phyloP scores from a whole-genome alignment of 2,888 invertebrate species.

The Tolmerus cingulatus region DNA sequence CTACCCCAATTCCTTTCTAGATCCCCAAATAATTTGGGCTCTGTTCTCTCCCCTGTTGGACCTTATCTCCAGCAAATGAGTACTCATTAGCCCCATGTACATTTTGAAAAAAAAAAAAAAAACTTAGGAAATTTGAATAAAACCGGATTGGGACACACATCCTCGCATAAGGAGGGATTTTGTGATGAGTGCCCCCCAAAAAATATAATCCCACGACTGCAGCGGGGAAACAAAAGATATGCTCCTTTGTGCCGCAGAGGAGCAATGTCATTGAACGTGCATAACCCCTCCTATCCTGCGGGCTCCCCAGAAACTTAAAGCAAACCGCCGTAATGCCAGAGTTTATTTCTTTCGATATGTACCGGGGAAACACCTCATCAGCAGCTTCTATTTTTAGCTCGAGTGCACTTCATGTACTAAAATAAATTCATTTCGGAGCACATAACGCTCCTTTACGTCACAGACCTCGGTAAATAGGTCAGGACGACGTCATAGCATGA shows the following conservation, averaged over 20 bases:
- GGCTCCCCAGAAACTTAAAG: neutral
- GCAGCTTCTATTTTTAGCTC: conserved; percentile 37
- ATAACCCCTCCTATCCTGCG: neutral
- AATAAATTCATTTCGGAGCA: conserved; percentile 6
- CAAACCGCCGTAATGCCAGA: conserved; percentile 6
- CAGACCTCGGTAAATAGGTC: conserved; percentile 44
- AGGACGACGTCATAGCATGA: conserved; percentile 49
- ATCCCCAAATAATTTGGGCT: neutral
- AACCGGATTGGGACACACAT: neutral
- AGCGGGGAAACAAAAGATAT: neutral
- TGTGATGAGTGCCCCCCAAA: neutral
- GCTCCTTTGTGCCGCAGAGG: conserved; percentile 6
- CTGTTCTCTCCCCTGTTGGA: neutral
- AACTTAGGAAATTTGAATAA: neutral
- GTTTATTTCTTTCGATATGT: conserved; percentile 30
- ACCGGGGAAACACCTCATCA: conserved; percentile 33
- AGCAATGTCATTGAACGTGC: conserved; percentile 21
- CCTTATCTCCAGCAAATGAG: neutral
- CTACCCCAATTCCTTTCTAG: neutral
- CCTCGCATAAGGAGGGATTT: neutral
- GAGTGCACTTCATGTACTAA: conserved; percentile 29
- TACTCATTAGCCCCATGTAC: neutral
- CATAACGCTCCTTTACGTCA: conserved; percentile 28
- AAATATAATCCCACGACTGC: neutral
- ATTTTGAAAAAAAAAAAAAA: neutral